Evolutionary conservation across 2,797 vertebrate species (phyloP).

Genomic region (Bryconaethiops microstoma): DNA sequence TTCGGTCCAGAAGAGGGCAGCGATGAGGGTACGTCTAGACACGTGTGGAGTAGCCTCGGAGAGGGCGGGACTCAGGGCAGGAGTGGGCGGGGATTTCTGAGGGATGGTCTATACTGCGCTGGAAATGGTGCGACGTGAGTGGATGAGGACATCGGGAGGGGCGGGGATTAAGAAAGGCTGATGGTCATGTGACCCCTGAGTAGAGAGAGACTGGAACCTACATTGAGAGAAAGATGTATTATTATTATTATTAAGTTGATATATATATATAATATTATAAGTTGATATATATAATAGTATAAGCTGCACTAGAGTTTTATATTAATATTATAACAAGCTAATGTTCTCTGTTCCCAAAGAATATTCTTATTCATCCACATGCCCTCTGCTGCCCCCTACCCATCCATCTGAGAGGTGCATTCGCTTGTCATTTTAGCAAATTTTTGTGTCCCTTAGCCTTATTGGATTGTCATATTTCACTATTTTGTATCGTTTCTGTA

Average conservation of each 20-base stretch:
- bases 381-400: too few species aligned
- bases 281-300: too few species aligned
- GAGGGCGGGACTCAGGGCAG: slow-evolving; percentile 67
- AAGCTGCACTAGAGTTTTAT: too few species aligned
- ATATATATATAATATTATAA: too few species aligned
- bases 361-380: too few species aligned
- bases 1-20: slow-evolving; percentile 25
- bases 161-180: slow-evolving; percentile 82
- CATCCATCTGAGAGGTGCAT: too few species aligned
- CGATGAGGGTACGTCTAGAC: slow-evolving; percentile 65
- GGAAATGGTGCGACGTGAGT: slow-evolving; percentile 86
- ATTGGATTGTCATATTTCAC: too few species aligned
- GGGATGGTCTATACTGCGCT: slow-evolving; percentile 83
- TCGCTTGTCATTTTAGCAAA: too few species aligned
- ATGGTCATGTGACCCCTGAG: slow-evolving; percentile 92
- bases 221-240: slow-evolving; percentile 24
- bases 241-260: background rate
- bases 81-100: slow-evolving; percentile 69
- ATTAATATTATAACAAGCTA: too few species aligned
- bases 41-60: slow-evolving; percentile 78
- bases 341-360: too few species aligned
- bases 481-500: too few species aligned
- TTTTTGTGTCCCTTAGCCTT: too few species aligned
- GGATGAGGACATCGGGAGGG: slow-evolving; percentile 86
- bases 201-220: slow-evolving; percentile 86